Percentiles rank a stretch among this genome's conserved stretches.
Conservation (phyloP, 92 coral and sea anemone species). For the Pocillopora grandis region DNA sequence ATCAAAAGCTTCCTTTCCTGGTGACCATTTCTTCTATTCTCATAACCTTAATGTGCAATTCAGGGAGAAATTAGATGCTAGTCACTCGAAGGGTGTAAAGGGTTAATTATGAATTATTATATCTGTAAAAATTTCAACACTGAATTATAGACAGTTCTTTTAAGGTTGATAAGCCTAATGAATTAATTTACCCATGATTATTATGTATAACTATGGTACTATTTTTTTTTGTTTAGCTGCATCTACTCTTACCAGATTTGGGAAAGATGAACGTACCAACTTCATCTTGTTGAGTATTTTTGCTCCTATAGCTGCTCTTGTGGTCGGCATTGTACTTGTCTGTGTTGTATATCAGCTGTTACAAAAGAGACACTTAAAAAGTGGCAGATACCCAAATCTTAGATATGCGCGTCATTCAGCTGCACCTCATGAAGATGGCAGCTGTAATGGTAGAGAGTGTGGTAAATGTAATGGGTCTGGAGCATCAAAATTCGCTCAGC, state of each 20-base stretch:
- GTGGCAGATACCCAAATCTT: slow-evolving; percentile 23
- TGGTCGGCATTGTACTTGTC: slow-evolving; percentile 14
- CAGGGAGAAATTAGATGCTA: too few relatives aligned
- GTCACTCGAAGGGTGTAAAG: too few relatives aligned
- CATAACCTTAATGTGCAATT: too few relatives aligned
- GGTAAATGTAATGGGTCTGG: slow-evolving; percentile 80
- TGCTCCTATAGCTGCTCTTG: slow-evolving; percentile 33
- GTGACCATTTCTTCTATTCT: too few relatives aligned
- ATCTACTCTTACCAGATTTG: background rate
- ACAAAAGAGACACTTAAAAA: slow-evolving; percentile 20
- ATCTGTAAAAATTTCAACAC: too few relatives aligned
- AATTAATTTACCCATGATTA: background rate
- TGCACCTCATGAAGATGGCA: background rate
- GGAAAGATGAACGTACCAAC: background rate
- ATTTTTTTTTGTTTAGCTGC: slow-evolving; percentile 5
- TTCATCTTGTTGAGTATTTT: slow-evolving; percentile 40
- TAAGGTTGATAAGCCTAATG: too few relatives aligned
- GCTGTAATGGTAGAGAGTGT: background rate
- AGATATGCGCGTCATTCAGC: slow-evolving; percentile 11
- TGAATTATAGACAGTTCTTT: too few relatives aligned
- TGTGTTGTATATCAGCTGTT: slow-evolving; percentile 20
- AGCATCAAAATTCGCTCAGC: slow-evolving; percentile 81
- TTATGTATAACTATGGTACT: too few relatives aligned
- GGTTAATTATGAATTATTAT: too few relatives aligned
- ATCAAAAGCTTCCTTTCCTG: too few relatives aligned